Conservation (phyloP, 2,113 vertebrate genomes). For the Archocentrus centrarchus region DNA sequence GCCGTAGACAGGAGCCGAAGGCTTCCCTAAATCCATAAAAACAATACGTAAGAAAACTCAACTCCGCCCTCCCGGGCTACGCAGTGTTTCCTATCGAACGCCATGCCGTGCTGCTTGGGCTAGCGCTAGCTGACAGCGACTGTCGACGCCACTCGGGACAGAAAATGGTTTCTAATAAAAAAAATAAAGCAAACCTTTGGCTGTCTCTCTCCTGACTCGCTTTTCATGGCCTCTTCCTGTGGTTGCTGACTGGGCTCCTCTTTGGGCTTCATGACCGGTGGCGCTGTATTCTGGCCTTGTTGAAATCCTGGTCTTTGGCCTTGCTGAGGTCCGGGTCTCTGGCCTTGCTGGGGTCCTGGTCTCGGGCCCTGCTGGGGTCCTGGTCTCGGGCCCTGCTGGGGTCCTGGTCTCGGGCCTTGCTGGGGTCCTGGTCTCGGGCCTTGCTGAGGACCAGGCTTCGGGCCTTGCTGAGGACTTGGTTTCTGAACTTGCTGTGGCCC, state of each 20-base stretch:
- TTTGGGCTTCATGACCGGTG: background rate
- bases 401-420: background rate
- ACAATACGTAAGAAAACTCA: rapidly evolving
- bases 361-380: background rate
- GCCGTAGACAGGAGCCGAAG: rapidly evolving
- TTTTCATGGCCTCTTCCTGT: background rate
- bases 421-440: background rate
- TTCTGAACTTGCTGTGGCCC: background rate
- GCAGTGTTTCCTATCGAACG: rapidly evolving
- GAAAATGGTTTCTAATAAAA: rapidly evolving
- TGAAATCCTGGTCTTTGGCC: background rate
- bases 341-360: rapidly evolving
- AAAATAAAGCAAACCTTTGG: constrained; percentile 6
- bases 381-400: background rate
- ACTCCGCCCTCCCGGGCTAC: constrained; percentile 11
- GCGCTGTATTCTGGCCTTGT: constrained; percentile 26
- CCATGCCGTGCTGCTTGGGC: rapidly evolving
- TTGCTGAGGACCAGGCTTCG: background rate
- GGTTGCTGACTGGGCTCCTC: background rate
- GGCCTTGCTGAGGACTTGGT: background rate
- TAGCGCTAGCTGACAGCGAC: background rate
- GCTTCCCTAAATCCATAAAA: rapidly evolving
- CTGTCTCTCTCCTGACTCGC: background rate
- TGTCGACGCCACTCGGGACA: background rate
- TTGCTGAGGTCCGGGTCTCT: rapidly evolving